These are phyloP conservation scores for Aurelia aurita complex sp. Pacific DNA, from an alignment of 30 jellyfish, hydroid and myxozoan species.

Conservation along the genomic window DNA sequence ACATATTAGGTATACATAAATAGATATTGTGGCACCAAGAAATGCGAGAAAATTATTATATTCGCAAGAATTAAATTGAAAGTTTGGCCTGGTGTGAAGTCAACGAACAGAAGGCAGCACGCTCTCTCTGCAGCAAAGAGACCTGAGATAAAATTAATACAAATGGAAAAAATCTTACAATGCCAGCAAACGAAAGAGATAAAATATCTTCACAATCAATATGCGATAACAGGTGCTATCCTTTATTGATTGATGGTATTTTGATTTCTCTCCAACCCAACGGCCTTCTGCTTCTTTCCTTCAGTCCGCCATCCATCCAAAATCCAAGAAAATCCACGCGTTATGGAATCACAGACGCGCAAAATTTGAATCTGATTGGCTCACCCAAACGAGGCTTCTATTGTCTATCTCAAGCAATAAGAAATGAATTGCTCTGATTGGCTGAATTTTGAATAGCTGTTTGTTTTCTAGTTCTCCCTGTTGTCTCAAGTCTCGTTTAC, in stretches of 20 bases:
- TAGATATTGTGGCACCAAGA: too few relatives aligned
- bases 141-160: neutral
- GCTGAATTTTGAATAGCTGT: neutral
- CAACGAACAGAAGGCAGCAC: neutral
- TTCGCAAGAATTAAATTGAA: too few relatives aligned
- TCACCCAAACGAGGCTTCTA: slow-evolving; percentile 48
- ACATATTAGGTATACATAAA: too few relatives aligned
- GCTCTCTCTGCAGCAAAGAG: neutral
- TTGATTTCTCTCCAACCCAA: neutral
- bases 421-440: slow-evolving; percentile 3
- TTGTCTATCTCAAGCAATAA: slow-evolving; percentile 15
- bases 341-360: slow-evolving; percentile 67
- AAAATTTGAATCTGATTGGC: slow-evolving; percentile 57
- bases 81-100: too few relatives aligned
- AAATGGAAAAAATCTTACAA: slow-evolving; percentile 37
- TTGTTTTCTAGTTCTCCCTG: slow-evolving; percentile 2
- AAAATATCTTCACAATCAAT: slow-evolving; percentile 15
- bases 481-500: slow-evolving; percentile 53
- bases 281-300: neutral
- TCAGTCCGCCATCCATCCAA: slow-evolving; percentile 11
- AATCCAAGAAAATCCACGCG: slow-evolving; percentile 45
- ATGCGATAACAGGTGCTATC: slow-evolving; percentile 39
- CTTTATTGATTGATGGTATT: neutral
- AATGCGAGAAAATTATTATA: too few relatives aligned
- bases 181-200: slow-evolving; percentile 21